Percentiles rank a stretch among this genome's conserved stretches.
These are phyloP conservation scores for Salvelinus namaycush DNA, from an alignment of 2,113 vertebrate species.

Conservation along the genomic window DNA sequence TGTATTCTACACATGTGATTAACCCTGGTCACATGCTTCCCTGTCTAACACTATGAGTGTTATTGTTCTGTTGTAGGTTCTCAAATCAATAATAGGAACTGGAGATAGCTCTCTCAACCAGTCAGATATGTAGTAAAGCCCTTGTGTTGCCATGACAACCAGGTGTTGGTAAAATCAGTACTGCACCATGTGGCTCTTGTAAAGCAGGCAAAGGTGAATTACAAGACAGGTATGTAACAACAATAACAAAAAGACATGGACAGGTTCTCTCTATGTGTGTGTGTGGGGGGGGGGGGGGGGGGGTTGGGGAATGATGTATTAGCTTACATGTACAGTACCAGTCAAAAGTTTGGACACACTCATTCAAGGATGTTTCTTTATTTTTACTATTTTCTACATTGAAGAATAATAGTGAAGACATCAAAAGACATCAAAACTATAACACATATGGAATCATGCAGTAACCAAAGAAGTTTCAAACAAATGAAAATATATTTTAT, in stretches of 20 bases:
- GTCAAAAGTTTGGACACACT: no score
- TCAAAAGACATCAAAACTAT: no score
- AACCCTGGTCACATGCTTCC: neutral
- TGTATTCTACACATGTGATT: constrained; percentile 12
- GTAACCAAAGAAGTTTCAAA: no score
- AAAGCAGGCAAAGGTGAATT: neutral
- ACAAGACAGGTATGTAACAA: neutral
- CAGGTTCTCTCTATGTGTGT: neutral
- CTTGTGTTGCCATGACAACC: constrained; percentile 60
- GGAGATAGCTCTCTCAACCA: constrained; percentile 10
- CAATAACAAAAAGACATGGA: neutral
- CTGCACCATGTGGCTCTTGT: constrained; percentile 46
- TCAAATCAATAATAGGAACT: constrained; percentile 32
- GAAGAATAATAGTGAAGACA: no score
- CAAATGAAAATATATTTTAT: no score
- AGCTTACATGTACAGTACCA: no score
- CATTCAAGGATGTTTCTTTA: no score
- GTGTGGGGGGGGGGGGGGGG: no score
- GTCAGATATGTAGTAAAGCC: constrained; percentile 6
- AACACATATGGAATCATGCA: no score
- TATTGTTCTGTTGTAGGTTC: constrained; percentile 51
- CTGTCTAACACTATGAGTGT: neutral
- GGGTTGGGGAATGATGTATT: neutral
- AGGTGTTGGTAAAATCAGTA: constrained; percentile 33
- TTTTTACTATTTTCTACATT: no score